These are phyloP conservation scores for Ochotona princeps DNA, from an alignment of 2,113 vertebrate genomes.

Conservation along the genomic window DNA sequence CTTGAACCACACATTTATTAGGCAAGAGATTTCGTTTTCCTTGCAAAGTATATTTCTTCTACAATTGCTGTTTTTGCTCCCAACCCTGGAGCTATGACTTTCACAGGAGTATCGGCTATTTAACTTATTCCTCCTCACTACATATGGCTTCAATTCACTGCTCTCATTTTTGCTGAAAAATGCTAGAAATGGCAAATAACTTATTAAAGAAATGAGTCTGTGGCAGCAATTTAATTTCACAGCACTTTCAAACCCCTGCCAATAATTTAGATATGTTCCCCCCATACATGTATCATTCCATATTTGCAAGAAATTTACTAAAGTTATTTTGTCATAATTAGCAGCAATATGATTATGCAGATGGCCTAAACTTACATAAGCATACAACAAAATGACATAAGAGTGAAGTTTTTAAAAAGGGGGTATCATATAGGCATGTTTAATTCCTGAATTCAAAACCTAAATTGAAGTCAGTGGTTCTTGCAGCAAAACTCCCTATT, in stretches of 20 bases:
- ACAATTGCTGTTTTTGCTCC: not conserved
- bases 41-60: not conserved
- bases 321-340: conserved; percentile 57
- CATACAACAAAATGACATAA: conserved; percentile 39
- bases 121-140: conserved; percentile 32
- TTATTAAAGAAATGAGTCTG: conserved; percentile 45
- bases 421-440: not conserved
- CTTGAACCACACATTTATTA: not conserved
- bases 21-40: not conserved
- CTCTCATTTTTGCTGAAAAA: conserved; percentile 41
- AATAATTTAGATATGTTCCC: not conserved
- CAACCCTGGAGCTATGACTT: not conserved
- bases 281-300: not conserved
- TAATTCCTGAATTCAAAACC: conserved; percentile 65
- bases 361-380: not conserved
- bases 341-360: conserved; percentile 26
- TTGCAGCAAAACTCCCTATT: conserved; percentile 73
- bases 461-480: conserved; percentile 70
- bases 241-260: not conserved
- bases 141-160: conserved; percentile 43
- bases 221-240: conserved; percentile 47
- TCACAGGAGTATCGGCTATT: conserved; percentile 21
- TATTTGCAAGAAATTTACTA: not conserved
- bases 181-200: not conserved
- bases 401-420: not conserved